phyloP scores from a whole-genome alignment of 2,888 invertebrate genomes.

The Nesidiocoris tenuis region DNA sequence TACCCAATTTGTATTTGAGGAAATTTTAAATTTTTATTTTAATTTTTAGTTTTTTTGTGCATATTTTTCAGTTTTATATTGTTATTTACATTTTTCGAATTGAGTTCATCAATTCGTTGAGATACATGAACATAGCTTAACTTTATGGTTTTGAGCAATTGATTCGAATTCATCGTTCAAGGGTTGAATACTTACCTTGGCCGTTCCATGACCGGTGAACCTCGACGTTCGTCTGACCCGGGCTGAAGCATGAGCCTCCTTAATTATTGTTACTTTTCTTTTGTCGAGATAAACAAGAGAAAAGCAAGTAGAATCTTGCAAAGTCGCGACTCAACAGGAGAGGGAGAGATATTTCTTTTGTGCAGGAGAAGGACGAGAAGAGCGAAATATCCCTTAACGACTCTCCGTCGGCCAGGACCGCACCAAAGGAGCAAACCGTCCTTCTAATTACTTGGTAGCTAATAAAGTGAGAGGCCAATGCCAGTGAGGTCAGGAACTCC shows the following conservation, averaged over 20 bases:
- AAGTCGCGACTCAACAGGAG: neutral
- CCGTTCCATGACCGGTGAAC: no score
- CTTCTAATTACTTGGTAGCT: slow-evolving; percentile 34
- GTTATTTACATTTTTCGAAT: no score
- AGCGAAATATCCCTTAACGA: slow-evolving; percentile 4
- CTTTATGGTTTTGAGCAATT: no score
- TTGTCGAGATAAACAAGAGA: slow-evolving; percentile 31
- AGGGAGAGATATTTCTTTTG: slow-evolving; percentile 9
- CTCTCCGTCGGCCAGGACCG: slow-evolving; percentile 19
- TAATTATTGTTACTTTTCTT: slow-evolving; percentile 29
- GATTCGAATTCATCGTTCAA: no score
- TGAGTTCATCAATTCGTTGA: no score
- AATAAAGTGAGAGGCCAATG: slow-evolving; percentile 19
- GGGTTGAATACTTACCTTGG: no score
- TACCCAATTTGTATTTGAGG: no score
- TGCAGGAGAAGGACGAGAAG: neutral
- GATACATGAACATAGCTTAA: no score
- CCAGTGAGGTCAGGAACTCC: slow-evolving; percentile 21
- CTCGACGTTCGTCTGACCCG: no score
- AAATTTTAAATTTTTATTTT: no score
- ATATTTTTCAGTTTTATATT: no score
- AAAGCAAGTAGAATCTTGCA: neutral
- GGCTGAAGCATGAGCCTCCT: slow-evolving; percentile 9
- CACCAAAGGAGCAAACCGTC: neutral
- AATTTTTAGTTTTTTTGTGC: no score